A percentile compares a stretch with the other conserved stretches of the same genome.
Evolutionary conservation across 1,140 invertebrate genomes (phyloP).

Genomic region (Drepana arcuata): DNA sequence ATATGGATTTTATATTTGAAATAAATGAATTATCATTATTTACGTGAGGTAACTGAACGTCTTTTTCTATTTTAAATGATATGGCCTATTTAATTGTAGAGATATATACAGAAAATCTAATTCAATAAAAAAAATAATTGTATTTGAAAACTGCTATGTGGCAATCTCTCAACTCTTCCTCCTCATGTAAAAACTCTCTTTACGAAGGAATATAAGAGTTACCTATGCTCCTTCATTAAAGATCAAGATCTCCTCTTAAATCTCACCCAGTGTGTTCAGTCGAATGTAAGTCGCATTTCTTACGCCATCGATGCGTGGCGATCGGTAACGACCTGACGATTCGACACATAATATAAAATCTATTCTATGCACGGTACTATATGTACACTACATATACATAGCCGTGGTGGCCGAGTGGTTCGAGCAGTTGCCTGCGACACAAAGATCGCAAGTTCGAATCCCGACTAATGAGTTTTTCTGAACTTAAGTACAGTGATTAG

Average conservation of each 20-base stretch:
- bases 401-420: too few relatives aligned
- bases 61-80: neutral
- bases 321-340: conserved; percentile 49
- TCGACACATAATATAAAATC: conserved; percentile 51
- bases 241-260: conserved; percentile 5
- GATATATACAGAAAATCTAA: neutral
- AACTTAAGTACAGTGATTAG: neutral
- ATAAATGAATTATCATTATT: too few relatives aligned
- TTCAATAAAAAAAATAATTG: neutral
- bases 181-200: neutral
- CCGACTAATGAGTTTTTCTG: neutral
- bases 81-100: neutral
- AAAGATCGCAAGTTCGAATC: neutral
- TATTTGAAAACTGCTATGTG: neutral
- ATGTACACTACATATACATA: neutral
- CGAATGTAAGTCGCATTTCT: conserved; percentile 26
- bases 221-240: neutral
- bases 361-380: conserved; percentile 28
- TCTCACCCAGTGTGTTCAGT: conserved; percentile 21
- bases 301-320: conserved; percentile 47
- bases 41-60: too few relatives aligned
- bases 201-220: neutral
- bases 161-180: neutral
- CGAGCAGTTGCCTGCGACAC: too few relatives aligned
- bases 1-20: too few relatives aligned